Conservation (phyloP, 2,113 vertebrate genomes). For the Myocastor coypus region DNA sequence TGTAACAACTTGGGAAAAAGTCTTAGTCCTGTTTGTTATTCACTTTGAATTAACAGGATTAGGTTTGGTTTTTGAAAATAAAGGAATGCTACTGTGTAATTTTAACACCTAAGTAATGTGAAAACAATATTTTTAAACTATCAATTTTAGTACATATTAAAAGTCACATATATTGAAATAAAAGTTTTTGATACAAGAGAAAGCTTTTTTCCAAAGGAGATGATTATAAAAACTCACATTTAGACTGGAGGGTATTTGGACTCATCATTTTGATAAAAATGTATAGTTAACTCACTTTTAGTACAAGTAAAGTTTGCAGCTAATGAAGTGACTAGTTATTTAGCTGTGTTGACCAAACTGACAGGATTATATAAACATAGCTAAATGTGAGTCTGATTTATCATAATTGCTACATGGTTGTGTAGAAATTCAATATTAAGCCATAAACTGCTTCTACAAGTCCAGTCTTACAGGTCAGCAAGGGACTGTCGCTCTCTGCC, state of each 20-base stretch:
- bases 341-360: conserved; percentile 8
- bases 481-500: not conserved
- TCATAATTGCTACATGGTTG: not conserved
- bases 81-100: conserved; percentile 88
- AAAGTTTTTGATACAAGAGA: conserved; percentile 1
- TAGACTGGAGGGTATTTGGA: conserved; percentile 22
- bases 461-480: not conserved
- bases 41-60: conserved; percentile 99
- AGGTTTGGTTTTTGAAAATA: conserved; percentile 91
- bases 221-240: conserved; percentile 60
- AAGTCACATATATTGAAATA: conserved; percentile 77
- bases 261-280: conserved; percentile 48
- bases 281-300: not conserved
- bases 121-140: conserved; percentile 87
- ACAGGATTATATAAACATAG: not conserved
- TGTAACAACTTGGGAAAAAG: conserved; percentile 95
- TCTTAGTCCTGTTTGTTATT: conserved; percentile 96
- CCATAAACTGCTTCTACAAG: not conserved
- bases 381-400: not conserved
- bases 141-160: conserved; percentile 84
- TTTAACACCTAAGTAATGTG: conserved; percentile 90
- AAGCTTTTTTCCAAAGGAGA: conserved; percentile 35
- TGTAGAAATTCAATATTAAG: not conserved
- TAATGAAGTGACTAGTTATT: conserved; percentile 12
- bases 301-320: conserved; percentile 26